These are phyloP conservation scores for Myotis davidii DNA, from an alignment of 2,113 vertebrate genomes.

Conservation along the genomic window DNA sequence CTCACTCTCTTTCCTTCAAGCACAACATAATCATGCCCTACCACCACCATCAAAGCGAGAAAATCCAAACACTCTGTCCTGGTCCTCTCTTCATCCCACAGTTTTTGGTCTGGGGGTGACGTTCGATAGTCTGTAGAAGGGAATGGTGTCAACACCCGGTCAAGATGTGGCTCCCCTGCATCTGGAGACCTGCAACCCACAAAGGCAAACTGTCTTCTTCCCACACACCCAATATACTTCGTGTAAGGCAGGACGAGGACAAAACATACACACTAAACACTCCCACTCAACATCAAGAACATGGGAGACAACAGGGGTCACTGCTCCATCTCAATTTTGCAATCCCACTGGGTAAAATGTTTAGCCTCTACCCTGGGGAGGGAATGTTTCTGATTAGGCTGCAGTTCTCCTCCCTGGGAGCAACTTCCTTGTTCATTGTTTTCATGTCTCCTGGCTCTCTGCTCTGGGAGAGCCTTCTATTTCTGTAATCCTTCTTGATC, in stretches of 20 bases:
- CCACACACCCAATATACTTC: not conserved
- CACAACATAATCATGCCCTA: not conserved
- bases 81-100: not conserved
- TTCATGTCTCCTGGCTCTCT: not conserved
- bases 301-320: not conserved
- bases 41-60: not conserved
- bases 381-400: not conserved
- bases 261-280: not conserved
- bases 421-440: not conserved
- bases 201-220: not conserved
- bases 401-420: not conserved
- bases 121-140: not conserved
- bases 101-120: not conserved
- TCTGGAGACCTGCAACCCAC: not conserved
- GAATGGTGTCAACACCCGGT: not conserved
- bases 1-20: not conserved
- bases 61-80: not conserved
- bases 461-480: not conserved
- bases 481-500: not conserved
- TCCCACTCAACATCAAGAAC: not conserved
- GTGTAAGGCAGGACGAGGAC: not conserved
- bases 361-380: not conserved
- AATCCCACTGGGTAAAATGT: not conserved
- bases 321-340: not conserved
- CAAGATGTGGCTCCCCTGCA: not conserved